Conservation (phyloP, 2,113 vertebrate genomes). For the Syngnathus floridae region DNA sequence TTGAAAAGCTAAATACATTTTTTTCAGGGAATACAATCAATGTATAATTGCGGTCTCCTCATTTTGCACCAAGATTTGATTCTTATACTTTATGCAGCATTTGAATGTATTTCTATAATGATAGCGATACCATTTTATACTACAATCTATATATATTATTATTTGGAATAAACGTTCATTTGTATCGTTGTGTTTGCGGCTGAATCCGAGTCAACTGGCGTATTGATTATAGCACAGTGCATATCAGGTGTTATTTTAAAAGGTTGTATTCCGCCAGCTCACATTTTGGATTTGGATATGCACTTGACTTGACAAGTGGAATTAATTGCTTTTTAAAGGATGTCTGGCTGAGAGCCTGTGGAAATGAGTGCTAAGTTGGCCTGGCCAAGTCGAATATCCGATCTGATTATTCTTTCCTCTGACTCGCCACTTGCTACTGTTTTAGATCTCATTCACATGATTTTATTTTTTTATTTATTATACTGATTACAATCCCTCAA, state of each 20-base stretch:
- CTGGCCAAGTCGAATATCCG: constrained; percentile 2
- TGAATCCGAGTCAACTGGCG: too few relatives aligned
- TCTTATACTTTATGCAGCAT: too few relatives aligned
- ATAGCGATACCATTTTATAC: too few relatives aligned
- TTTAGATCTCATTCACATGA: background rate
- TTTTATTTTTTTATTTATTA: background rate
- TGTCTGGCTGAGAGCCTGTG: constrained; percentile 21
- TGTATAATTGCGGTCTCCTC: too few relatives aligned
- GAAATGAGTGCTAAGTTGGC: constrained; percentile 16
- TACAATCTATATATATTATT: too few relatives aligned
- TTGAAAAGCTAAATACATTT: too few relatives aligned
- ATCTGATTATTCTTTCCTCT: background rate
- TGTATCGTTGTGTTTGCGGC: too few relatives aligned
- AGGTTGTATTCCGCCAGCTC: constrained; percentile 23
- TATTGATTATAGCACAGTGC: background rate
- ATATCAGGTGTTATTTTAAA: constrained; percentile 7
- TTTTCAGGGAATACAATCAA: too few relatives aligned
- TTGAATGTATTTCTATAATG: too few relatives aligned
- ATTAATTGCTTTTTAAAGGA: constrained; percentile 33
- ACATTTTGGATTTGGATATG: constrained; percentile 10
- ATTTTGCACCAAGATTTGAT: too few relatives aligned
- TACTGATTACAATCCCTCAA: background rate
- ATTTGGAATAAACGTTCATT: too few relatives aligned
- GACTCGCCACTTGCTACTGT: background rate
- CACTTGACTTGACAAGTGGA: constrained; percentile 31